phyloP scores from a whole-genome alignment of 2,888 invertebrate genomes.

The Gibbula magus region DNA sequence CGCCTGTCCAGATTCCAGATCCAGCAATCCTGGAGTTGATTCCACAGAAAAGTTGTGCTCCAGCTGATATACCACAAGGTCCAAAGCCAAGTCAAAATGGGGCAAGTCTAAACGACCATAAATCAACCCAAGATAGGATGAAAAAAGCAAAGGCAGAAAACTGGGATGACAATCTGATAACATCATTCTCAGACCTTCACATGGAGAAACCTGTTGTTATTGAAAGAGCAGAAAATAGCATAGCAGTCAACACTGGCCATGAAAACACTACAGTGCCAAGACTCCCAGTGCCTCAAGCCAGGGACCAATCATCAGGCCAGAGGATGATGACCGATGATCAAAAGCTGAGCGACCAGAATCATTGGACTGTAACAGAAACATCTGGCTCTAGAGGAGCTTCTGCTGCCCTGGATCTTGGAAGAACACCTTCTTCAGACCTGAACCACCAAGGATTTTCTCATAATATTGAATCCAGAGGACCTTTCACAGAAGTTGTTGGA shows the following conservation, averaged over 20 bases:
- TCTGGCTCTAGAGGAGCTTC: too few species aligned
- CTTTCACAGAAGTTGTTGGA: too few species aligned
- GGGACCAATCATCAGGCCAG: not conserved
- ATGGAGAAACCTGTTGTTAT: not conserved
- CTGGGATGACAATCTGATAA: slow-evolving; percentile 5
- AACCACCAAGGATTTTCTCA: too few species aligned
- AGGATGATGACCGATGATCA: slow-evolving; percentile 22
- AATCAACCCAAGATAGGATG: not conserved
- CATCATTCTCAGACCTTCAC: not conserved
- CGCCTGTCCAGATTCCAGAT: too few species aligned
- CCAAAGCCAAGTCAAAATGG: not conserved
- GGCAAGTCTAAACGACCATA: not conserved
- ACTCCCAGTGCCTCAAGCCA: not conserved
- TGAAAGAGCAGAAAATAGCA: not conserved
- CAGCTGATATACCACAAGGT: too few species aligned
- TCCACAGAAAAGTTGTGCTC: not conserved
- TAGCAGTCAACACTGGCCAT: not conserved
- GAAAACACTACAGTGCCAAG: not conserved
- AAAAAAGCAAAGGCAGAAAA: not conserved
- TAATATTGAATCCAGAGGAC: too few species aligned
- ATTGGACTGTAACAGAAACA: not conserved
- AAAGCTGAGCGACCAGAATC: not conserved
- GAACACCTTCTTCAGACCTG: not conserved
- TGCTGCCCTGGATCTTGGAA: not conserved
- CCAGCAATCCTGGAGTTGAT: not conserved